A percentile compares a stretch with the other conserved stretches of the same genome.
These are phyloP conservation scores for Thysanoteuthis rhombus DNA, from an alignment of 2,888 invertebrate species.

Conservation along the genomic window DNA sequence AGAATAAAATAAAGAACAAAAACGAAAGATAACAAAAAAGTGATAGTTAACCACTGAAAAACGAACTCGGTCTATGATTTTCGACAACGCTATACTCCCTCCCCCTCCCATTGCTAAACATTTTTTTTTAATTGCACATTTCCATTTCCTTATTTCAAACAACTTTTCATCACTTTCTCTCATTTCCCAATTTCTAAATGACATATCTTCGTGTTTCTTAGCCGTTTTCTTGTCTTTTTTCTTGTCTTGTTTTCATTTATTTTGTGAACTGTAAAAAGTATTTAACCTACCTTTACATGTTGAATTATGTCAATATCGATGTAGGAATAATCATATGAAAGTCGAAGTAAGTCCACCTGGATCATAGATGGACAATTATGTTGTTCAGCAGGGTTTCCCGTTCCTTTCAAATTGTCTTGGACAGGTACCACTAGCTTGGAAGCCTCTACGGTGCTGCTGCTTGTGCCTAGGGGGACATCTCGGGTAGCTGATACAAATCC, in stretches of 20 bases:
- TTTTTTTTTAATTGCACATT: too few species aligned
- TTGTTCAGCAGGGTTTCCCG: conserved; percentile 1
- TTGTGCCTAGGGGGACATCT: conserved; percentile 24
- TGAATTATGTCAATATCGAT: conserved; percentile 29
- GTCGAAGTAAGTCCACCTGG: conserved; percentile 30
- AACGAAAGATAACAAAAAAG: too few species aligned
- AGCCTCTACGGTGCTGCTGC: conserved; percentile 17
- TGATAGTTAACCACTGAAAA: too few species aligned
- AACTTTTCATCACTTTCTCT: not conserved
- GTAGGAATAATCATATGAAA: conserved; percentile 26
- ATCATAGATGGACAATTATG: conserved; percentile 25
- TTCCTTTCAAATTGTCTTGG: conserved; percentile 28
- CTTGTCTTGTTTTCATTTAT: not conserved
- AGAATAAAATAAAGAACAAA: too few species aligned
- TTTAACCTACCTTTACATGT: conserved; percentile 23
- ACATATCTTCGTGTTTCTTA: too few species aligned
- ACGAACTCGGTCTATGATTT: not conserved
- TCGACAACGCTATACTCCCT: not conserved
- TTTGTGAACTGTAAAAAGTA: not conserved
- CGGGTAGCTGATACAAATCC: conserved; percentile 25
- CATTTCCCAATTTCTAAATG: not conserved
- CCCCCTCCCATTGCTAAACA: too few species aligned
- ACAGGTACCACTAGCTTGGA: conserved; percentile 17
- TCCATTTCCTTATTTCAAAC: not conserved
- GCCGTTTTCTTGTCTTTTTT: not conserved